Conservation (phyloP, 2,797 vertebrate species). For the Delichon dasypus region DNA sequence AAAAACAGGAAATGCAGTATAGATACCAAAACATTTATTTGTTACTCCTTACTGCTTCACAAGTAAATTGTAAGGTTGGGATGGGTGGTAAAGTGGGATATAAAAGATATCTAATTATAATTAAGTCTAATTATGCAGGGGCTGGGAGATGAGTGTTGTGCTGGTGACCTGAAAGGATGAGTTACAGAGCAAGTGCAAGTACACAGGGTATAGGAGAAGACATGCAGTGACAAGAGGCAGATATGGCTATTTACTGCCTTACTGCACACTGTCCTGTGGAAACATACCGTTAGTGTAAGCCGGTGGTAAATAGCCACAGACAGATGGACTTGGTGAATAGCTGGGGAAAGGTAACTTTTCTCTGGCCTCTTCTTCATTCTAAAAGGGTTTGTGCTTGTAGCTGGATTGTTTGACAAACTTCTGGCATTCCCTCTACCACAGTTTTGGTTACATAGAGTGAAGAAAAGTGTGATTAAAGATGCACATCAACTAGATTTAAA, state of each 20-base stretch:
- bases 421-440: neutral
- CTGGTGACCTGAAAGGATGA: neutral
- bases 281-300: neutral
- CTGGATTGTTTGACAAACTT: neutral
- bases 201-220: neutral
- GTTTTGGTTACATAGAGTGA: neutral
- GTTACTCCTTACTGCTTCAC: neutral
- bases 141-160: neutral
- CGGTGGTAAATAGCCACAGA: neutral
- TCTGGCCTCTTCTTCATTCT: neutral
- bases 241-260: neutral
- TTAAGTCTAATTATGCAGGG: neutral
- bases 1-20: neutral
- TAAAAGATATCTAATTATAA: neutral
- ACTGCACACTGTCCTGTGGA: neutral
- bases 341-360: neutral
- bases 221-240: neutral
- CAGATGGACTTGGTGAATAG: neutral
- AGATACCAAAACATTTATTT: neutral
- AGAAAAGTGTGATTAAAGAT: neutral
- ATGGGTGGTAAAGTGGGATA: neutral
- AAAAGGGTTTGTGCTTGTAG: neutral
- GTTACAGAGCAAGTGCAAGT: neutral
- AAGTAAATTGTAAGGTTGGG: neutral
- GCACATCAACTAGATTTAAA: neutral